Base-by-base conservation (phyloP, 1,140 invertebrate species). In the Dicyema japonicum region DNA sequence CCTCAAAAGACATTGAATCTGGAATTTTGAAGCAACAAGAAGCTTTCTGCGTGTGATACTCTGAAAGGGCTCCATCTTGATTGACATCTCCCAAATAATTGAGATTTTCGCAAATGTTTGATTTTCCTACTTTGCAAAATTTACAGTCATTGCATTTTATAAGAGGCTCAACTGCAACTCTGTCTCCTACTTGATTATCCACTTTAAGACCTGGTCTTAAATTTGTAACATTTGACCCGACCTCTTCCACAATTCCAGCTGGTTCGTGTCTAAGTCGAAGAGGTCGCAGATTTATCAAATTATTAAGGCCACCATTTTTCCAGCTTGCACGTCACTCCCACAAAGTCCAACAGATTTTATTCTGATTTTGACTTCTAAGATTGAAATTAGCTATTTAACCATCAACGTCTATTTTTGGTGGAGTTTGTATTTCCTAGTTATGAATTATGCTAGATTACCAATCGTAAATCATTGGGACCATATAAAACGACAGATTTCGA, bases 311-410 rank as follows among this genome's bases (percentile, higher is more conserved):
- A 9, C 78, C 78, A 34, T 64, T 36, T 15, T 63, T 60, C 45
- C 72, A 64, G 51, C 82, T 44, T 80, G 72, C 3, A 88, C 69
- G 50, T 88, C 76, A 1, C 75, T 85, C 0, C 78, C 80, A 47
- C 80, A 92, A 36, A 92, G 88, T 21, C 78, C 78, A 24, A 88
- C 74, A 34, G 65, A 64, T 34, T 65, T 62, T 64, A 88, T 80
- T 32, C 62, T 57, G 5, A 88, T 37, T 5, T 80, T 60, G 2
- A 82, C 75, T 59, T 85, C 72, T 72, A 36, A 11, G 5, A 4
- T 12, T 12, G 15, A 23, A 5, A 5, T 5, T 5, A 4, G 5
- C 4, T 23, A 12, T 12, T 23, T 23, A 23, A 23, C 4, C 15
- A 23, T 23, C 15, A 23, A 23, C 4, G 4, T 4, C n/a, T 5